A percentile compares a stretch with the other conserved stretches of the same genome.
Evolutionary conservation across 2,113 vertebrate species (phyloP).

Genomic region (Chrysochloris asiatica): DNA sequence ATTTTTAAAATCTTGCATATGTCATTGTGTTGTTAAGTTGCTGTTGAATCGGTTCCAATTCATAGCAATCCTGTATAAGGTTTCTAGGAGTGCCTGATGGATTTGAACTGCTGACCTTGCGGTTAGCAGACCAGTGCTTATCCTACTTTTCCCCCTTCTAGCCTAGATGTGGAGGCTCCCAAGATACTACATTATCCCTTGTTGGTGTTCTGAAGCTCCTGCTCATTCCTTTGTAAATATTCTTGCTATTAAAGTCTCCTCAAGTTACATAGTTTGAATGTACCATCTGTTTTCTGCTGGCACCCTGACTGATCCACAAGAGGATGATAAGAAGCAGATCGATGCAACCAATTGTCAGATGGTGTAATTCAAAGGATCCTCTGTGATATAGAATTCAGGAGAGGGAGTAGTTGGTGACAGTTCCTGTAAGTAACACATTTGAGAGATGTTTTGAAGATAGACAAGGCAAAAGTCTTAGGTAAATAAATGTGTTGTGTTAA

Average conservation of each 20-base stretch:
- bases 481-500: background rate
- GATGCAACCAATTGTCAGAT: background rate
- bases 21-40: too few relatives aligned
- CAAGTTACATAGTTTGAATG: background rate
- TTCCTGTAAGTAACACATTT: background rate
- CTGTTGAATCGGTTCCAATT: background rate
- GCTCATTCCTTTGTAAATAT: background rate
- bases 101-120: too few relatives aligned
- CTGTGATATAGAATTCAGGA: background rate
- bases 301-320: background rate
- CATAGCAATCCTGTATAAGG: too few relatives aligned
- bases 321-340: background rate
- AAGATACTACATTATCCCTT: background rate
- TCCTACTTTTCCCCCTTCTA: background rate
- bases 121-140: too few relatives aligned
- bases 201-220: background rate
- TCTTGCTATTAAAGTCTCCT: background rate
- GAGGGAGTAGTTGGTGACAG: background rate
- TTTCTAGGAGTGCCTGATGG: too few relatives aligned
- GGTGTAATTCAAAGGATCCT: background rate
- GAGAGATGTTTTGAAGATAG: background rate
- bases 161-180: background rate
- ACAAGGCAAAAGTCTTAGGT: background rate
- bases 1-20: background rate
- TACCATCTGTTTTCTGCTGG: background rate